These are phyloP conservation scores for Enteromius thamalakanensis DNA, from an alignment of 2,797 vertebrate species.

Conservation along the genomic window DNA sequence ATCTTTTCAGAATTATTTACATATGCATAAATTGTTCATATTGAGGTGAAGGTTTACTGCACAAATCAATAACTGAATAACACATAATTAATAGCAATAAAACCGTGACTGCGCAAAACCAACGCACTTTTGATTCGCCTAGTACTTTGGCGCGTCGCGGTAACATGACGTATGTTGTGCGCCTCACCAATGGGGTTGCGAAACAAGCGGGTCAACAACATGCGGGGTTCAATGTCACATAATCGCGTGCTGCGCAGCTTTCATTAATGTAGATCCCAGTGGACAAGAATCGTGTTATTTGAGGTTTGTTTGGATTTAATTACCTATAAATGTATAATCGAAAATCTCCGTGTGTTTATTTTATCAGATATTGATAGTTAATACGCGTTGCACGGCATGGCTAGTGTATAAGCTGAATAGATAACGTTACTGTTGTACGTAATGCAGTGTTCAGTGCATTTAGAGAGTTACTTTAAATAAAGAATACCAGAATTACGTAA, in stretches of 20 bases:
- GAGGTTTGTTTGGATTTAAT: background rate
- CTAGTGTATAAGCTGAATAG: background rate
- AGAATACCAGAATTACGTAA: background rate
- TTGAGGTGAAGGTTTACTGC: background rate
- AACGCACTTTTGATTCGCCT: background rate
- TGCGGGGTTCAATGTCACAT: constrained; percentile 73
- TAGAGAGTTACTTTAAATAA: background rate
- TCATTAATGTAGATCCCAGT: background rate
- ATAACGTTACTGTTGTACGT: background rate
- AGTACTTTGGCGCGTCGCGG: background rate
- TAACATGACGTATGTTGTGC: constrained; percentile 24
- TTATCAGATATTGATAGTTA: background rate
- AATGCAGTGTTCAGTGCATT: background rate
- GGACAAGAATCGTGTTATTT: background rate
- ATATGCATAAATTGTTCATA: background rate
- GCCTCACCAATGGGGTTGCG: background rate
- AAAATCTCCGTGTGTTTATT: background rate
- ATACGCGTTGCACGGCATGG: background rate
- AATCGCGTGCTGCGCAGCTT: background rate
- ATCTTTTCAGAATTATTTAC: background rate
- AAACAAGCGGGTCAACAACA: constrained; percentile 32
- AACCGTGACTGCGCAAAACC: background rate
- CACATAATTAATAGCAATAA: background rate
- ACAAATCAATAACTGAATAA: background rate
- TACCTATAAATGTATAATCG: no score